Evolutionary conservation across 2,888 invertebrate species (phyloP).

Genomic region (Automeris io): DNA sequence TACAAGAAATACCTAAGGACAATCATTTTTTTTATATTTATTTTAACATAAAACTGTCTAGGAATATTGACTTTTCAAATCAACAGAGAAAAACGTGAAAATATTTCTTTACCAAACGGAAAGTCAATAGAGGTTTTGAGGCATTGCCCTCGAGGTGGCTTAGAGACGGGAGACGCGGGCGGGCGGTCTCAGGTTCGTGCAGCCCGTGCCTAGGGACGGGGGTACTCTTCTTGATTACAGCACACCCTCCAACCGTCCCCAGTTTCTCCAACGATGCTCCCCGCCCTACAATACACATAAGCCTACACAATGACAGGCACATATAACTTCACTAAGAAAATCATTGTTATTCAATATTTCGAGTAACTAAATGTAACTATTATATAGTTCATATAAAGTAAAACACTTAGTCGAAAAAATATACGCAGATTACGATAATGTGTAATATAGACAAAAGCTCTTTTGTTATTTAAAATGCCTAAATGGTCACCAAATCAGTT

Average conservation of each 20-base stretch:
- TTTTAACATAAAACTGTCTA: conserved; percentile 17
- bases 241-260: conserved; percentile 43
- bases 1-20: too few relatives aligned
- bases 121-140: conserved; percentile 73
- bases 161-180: conserved; percentile 29
- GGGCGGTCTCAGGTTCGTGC: conserved; percentile 16
- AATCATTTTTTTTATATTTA: conserved; percentile 11
- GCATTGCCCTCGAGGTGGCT: conserved; percentile 66
- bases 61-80: conserved; percentile 51
- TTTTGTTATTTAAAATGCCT: too few relatives aligned
- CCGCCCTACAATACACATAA: conserved; percentile 51
- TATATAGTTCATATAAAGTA: too few relatives aligned
- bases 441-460: too few relatives aligned
- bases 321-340: too few relatives aligned
- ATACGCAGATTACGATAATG: too few relatives aligned
- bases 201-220: conserved; percentile 62
- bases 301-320: conserved; percentile 52
- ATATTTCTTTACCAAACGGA: conserved; percentile 59
- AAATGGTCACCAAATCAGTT: too few relatives aligned
- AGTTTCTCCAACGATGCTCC: conserved; percentile 31
- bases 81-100: conserved; percentile 61
- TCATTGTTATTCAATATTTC: too few relatives aligned
- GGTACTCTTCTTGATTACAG: conserved; percentile 78
- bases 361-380: too few relatives aligned
- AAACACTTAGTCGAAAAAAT: too few relatives aligned